Percentiles rank a stretch among this genome's conserved stretches.
Conservation (phyloP, 1,140 invertebrate species). For the Lordiphosa collinella region DNA sequence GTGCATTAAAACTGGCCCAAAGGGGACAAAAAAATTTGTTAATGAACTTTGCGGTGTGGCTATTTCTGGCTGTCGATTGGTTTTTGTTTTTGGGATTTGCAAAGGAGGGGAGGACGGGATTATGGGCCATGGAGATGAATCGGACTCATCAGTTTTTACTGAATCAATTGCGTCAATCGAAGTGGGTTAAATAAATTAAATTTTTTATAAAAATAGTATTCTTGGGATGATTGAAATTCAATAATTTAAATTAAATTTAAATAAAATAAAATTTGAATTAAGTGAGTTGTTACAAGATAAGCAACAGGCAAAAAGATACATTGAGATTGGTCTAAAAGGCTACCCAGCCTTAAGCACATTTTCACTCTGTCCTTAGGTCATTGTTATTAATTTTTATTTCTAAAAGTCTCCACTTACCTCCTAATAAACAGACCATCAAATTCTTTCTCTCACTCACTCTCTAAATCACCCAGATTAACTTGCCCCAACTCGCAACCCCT, state of each 20-base stretch:
- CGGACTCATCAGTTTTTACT: not conserved
- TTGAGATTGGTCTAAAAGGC: no score
- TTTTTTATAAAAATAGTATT: no score
- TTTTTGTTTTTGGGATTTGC: not conserved
- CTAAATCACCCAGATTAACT: not conserved
- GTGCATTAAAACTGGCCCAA: conserved; percentile 18
- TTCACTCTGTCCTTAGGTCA: no score
- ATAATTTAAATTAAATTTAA: no score
- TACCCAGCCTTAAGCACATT: no score
- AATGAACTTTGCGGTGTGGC: conserved; percentile 12
- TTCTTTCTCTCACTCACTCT: not conserved
- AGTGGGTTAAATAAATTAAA: not conserved
- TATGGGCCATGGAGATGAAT: not conserved
- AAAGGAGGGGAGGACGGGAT: no score
- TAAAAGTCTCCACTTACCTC: not conserved
- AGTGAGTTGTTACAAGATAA: no score
- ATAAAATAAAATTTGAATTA: no score
- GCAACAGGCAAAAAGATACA: no score
- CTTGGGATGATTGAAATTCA: no score
- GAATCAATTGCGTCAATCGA: not conserved
- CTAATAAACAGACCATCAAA: not conserved
- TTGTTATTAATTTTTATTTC: no score
- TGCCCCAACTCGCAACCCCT: not conserved
- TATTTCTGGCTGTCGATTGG: not conserved
- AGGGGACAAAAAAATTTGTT: conserved; percentile 13